Evolutionary conservation across 2,113 vertebrate genomes (phyloP), one percentile per base, ranked within the genome.

Genomic region (Procavia capensis): DNA sequence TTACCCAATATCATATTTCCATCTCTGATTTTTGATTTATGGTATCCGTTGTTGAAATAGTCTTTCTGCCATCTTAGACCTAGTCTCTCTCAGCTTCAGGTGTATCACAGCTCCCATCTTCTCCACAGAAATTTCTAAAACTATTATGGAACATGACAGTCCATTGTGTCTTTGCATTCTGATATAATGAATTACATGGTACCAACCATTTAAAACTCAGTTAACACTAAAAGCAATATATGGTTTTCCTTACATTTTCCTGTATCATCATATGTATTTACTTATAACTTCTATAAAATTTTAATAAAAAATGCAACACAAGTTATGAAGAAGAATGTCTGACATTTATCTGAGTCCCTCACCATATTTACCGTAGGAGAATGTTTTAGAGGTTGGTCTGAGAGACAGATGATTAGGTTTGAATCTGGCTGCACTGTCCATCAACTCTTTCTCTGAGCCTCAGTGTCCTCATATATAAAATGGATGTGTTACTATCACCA

Each of bases 241-340:
- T 5, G 24, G 10, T 27, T 4, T 76, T 94, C 88, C 36, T n/a
- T 64, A 16, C 45, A 41, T 64, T 78, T 78, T 70, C 45, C 57
- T 92, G 0, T 64, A 36, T 20, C 10, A 4, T 29, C 41, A 57
- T 45, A 43, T 34, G 9, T 79, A 14, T 27, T 87, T 2, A 78
- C 64, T 93, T 39, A 63, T 31, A 45, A 34, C 1, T 1, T 16
- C 10, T 61, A 27, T 39, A 80, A 47, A 78, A 85, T 59, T 82
- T 24, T 63, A 91, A 75, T 84, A 93, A 79, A 68, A 82, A 57
- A 78, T 27, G 66, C 16, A 45, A 75, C 34, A 68, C 64, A 70
- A 2, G 0, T 79, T 72, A 34, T n/a, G 31, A 31, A 0, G 61
- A 47, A 94, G n/a, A 87, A 45, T 47, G 8, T 47, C 27, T 36